Conservation (phyloP, 2,888 invertebrate species). For the Latheticus oryzae region DNA sequence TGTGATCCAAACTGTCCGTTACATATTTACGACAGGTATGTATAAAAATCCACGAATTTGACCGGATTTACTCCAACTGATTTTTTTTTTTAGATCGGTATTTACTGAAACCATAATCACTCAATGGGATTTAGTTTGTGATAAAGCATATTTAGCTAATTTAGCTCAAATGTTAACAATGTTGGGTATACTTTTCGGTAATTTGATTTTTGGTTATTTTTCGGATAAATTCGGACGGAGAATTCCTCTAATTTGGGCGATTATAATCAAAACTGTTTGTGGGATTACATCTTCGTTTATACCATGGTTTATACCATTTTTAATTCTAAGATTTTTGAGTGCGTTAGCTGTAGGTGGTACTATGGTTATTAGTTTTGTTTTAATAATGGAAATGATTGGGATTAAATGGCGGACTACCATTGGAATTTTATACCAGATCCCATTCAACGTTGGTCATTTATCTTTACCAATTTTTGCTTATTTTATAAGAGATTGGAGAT, state of each 20-base stretch:
- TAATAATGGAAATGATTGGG: conserved; percentile 72
- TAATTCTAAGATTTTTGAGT: conserved; percentile 77
- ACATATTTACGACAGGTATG: conserved; percentile 72
- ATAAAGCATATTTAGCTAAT: conserved; percentile 74
- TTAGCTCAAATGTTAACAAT: conserved; percentile 82
- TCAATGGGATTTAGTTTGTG: conserved; percentile 82
- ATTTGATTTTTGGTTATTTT: conserved; percentile 78
- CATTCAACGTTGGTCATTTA: conserved; percentile 71
- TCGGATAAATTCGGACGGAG: conserved; percentile 85
- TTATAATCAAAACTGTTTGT: conserved; percentile 77
- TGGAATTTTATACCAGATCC: conserved; percentile 71
- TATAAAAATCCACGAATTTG: no score
- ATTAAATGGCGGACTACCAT: conserved; percentile 69
- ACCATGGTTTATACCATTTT: conserved; percentile 74
- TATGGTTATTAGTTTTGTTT: conserved; percentile 82
- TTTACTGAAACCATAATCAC: conserved; percentile 80
- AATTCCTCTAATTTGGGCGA: conserved; percentile 77
- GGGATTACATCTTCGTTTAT: conserved; percentile 79
- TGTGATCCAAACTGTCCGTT: conserved; percentile 70
- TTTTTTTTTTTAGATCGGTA: conserved; percentile 59
- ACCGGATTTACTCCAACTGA: background rate
- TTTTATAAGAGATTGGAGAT: conserved; percentile 69
- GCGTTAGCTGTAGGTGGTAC: conserved; percentile 85
- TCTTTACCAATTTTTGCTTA: conserved; percentile 69
- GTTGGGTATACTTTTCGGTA: conserved; percentile 82